Base-by-base conservation (phyloP, 30 jellyfish, hydroid and myxozoan species). In the Aurelia aurita region DNA sequence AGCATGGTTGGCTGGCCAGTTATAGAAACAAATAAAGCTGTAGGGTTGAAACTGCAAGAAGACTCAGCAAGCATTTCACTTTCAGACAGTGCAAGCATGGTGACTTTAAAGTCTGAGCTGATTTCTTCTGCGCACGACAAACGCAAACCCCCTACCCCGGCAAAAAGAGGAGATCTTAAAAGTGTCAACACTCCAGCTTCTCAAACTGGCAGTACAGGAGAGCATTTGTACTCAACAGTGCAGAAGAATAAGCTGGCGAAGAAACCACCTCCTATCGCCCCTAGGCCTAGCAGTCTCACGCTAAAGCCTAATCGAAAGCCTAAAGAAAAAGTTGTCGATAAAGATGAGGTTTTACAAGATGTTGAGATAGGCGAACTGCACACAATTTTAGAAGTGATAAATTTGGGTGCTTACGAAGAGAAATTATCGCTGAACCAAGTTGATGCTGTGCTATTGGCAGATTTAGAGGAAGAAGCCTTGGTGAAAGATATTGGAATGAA, bases 401-500 rank as follows among this genome's bases (percentile, higher is more conserved):
- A 72, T 26, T 72, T 72, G 67, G 70, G 62, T 9, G 29, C 61
- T n/a, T 72, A 72, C 31, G 35, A 46, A 55, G 23, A 49, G 32
- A 45, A 49, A 28, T 10, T 72, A 25, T 18, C 54, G 16, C 18
- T 12, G 1, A 32, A n/a, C 34, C 84, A 72, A 49, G 71, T 72
- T 20, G 84, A 72, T 19, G 62, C 47, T 5, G 9, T 18, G 11
- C 11, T 72, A 23, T 69, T 72, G 3, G 27, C 16, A 21, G 84
- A 49, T 2, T 72, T 72, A 49, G 20, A 9, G 19, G 84, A 72
- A 21, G 71, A 23, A 2, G 84, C 47, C 39, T 49, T 72, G 58
- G 25, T 72, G 16, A 20, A 72, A 8, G 84, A 49, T 49, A 47
- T 72, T 15, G 84, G 72, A 23, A 72, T 72, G 84, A 25, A 10